These are phyloP conservation scores for Trochalopteron elliotii DNA, from an alignment of 2,113 vertebrate species.

Conservation along the genomic window DNA sequence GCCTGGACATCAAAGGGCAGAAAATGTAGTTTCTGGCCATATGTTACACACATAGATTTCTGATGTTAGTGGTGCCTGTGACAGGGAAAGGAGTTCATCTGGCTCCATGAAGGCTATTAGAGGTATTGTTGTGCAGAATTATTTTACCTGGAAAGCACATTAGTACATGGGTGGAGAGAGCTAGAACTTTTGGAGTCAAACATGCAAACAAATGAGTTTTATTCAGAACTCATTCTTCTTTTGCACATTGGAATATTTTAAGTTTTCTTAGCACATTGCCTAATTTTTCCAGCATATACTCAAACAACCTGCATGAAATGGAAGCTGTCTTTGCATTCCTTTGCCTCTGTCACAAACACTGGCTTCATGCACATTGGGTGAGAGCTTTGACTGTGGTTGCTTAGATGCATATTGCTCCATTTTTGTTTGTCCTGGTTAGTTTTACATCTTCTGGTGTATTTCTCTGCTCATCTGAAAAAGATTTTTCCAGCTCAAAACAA, in stretches of 20 bases:
- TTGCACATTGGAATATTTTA: not conserved
- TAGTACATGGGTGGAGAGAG: slow-evolving; percentile 26
- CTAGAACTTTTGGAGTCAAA: slow-evolving; percentile 8
- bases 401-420: not conserved
- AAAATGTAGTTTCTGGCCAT: not conserved
- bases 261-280: not conserved
- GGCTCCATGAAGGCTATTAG: not conserved
- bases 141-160: slow-evolving; percentile 61
- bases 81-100: not conserved
- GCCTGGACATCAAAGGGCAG: not conserved
- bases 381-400: not conserved
- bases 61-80: not conserved
- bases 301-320: not conserved
- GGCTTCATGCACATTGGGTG: not conserved
- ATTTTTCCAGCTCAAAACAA: not conserved
- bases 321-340: not conserved
- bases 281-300: not conserved
- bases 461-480: not conserved
- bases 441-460: not conserved
- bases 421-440: not conserved
- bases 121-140: not conserved
- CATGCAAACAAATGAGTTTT: not conserved
- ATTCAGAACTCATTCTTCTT: not conserved
- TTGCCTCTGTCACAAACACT: not conserved
- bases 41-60: not conserved